Base-by-base conservation (phyloP, 2,113 vertebrate species). In the Urocynchramus pylzowi region DNA sequence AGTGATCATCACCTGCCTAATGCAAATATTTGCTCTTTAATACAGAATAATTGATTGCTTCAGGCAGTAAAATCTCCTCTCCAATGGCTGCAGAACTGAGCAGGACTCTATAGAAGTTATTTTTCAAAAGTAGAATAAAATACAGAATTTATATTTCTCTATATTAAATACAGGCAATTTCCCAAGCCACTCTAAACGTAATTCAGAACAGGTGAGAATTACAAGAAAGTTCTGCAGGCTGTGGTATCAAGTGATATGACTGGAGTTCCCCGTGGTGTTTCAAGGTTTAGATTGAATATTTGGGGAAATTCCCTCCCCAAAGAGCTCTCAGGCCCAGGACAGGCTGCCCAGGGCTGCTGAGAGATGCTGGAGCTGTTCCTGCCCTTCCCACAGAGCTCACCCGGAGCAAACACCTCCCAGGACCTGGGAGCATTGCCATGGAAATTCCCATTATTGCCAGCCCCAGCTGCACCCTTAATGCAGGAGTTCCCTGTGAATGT, bases 381-480 rank as follows among this genome's bases (percentile, higher is more conserved):
- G 67, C 45, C 8, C 1, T 15, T 1, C 22, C 33, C 52, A 10
- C 42, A 4, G 19, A 39, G 50, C 60, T 39, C 42, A 31, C 2
- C 49, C 13, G 22, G 6, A 31, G 56, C 20, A 5, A 0, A 22
- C 21, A 4, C 2, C 61, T 28, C 47, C 9, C n/a, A 11, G 52
- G 24, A 5, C 10, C 16, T 11, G 17, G 1, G 19, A 31, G 54
- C 18, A 3, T 0, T 30, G 75, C 24, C 42, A 7, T 1, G 30
- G 57, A 28, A 74, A 69, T 6, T 4, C 39, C 7, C 56, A 16
- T 57, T 3, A 1, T 4, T n/a, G 7, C 49, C 14, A 10, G 12
- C 20, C 24, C 6, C 54, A 16, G 44, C 24, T 2, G 6, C 26
- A 20, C n/a, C 0, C 6, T 37, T 22, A 47, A 9, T 14, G 37